phyloP scores from a whole-genome alignment of 2,888 invertebrate genomes.

The Cosmia trapezina region DNA sequence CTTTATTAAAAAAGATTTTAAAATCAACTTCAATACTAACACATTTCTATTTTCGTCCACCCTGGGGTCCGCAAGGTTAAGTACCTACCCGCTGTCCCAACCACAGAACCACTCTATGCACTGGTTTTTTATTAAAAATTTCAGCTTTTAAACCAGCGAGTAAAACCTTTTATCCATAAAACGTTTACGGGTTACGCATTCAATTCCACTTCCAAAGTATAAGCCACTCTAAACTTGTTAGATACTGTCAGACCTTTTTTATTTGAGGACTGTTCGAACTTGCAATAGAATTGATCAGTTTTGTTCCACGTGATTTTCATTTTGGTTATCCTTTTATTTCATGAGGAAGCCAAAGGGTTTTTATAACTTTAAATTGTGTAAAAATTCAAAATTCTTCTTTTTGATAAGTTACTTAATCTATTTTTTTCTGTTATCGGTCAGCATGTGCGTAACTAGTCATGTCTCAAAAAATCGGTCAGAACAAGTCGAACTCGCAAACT shows the following conservation, averaged over 20 bases:
- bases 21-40: background rate
- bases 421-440: background rate
- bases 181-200: slow-evolving; percentile 33
- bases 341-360: background rate
- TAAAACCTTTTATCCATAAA: slow-evolving; percentile 43
- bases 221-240: slow-evolving; percentile 33
- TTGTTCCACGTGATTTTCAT: background rate
- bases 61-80: background rate
- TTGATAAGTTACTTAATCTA: background rate
- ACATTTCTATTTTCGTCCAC: background rate
- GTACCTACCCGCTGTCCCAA: slow-evolving; percentile 2
- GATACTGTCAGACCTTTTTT: slow-evolving; percentile 20
- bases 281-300: slow-evolving; percentile 26
- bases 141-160: background rate
- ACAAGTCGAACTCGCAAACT: too few species aligned
- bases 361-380: background rate
- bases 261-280: background rate
- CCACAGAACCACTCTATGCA: background rate
- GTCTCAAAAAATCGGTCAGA: too few species aligned
- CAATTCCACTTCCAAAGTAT: slow-evolving; percentile 55
- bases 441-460: too few species aligned
- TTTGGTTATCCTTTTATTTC: slow-evolving; percentile 2
- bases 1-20: background rate
- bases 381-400: too few species aligned
- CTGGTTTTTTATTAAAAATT: slow-evolving; percentile 42